Base-by-base conservation (phyloP, 2,113 vertebrate genomes). In the Rhipidura dahli region DNA sequence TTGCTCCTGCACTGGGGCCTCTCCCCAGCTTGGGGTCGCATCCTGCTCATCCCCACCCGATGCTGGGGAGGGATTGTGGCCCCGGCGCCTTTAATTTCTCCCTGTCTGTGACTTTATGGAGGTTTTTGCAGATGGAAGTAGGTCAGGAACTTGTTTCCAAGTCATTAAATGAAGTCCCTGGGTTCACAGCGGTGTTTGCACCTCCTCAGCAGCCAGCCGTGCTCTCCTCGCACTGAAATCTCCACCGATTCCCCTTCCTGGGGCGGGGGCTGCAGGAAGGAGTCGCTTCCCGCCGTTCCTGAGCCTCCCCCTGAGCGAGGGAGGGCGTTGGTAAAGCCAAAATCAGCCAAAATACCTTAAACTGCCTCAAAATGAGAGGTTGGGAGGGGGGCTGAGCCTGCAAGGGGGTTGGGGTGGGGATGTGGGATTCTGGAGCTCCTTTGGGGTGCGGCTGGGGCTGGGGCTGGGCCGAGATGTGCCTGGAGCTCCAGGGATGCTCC, bases 91-190 rank as follows among this genome's bases (percentile, higher is more conserved):
- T 94, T 78, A 47, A 78, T 87, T 95, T 64, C 73, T 37, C 51
- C 5, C 45, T 13, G 15, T 63, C 37, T 20, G 83, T 5, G 10
- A 35, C 76, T 63, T 82, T 24, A 9, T 1, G 5, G 42, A 73
- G 53, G 83, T 33, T 94, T 90, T 50, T 50, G 86, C 79, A n/a
- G 89, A 59, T 88, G 71, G 83, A 97, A 97, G 71, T 94, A 93
- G 95, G 96, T 97, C 94, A 95, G 84, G 86, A 95, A 95, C 83
- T 90, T 78, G 86, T 95, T 97, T 97, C 91, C 91, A 59, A 94
- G 93, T 70, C 93, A 75, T 91, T 95, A 92, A 84, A 22, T 40
- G 91, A 39, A 89, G 89, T 89, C 95, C 91, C 91, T 7, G 91
- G 89, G 91, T 70, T 94, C 64, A 8, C 93, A 70, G 91, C 28